Base-by-base conservation (phyloP, 2,797 vertebrate genomes). In the Erpetoichthys calabaricus region DNA sequence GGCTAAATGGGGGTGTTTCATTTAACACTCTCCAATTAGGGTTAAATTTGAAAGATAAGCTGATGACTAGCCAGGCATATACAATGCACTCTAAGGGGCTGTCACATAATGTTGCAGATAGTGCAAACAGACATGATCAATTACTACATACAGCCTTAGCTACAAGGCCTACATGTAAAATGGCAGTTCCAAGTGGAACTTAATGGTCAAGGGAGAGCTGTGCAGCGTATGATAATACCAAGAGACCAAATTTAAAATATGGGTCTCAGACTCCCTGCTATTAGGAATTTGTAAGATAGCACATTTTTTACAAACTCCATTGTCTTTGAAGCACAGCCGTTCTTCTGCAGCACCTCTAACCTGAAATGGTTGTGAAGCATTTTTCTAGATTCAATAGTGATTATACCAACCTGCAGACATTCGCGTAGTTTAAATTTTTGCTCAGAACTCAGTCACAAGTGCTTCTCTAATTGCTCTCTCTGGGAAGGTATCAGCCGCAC, bases 391-490 rank as follows among this genome's bases (percentile, higher is more conserved):
- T 68, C 64, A 53, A 56, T 44, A 55, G 49, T 47, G 69, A 68
- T 70, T 69, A 62, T 60, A 56, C 56, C 53, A 60, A 42, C 60
- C 42, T 58, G 42, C 59, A 60, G 57, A 56, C 2, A 4, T 10
- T 54, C 44, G 4, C 0, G 6, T 45, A 64, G 57, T 61, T 69
- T 60, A 65, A 66, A 65, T 45, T 56, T 3, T 0, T 70, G 57
- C 60, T 60, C 55, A 60, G 63, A 62, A 57, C 47, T 47, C 57
- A 62, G 64, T 63, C 58, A 57, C 67, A 53, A 45, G 57, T 56
- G 45, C 59, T 64, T 62, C 57, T 72, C 62, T 64, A 73, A 72
- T 66, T 75, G 70, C 67, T 73, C 65, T 75, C 65, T 61, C 64
- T 68, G 72, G 66, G 64, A 73, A 67, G 53, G 62, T 52, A 47